phyloP scores from a whole-genome alignment of 2,888 invertebrate genomes.

The Linnaemya tessellans region DNA sequence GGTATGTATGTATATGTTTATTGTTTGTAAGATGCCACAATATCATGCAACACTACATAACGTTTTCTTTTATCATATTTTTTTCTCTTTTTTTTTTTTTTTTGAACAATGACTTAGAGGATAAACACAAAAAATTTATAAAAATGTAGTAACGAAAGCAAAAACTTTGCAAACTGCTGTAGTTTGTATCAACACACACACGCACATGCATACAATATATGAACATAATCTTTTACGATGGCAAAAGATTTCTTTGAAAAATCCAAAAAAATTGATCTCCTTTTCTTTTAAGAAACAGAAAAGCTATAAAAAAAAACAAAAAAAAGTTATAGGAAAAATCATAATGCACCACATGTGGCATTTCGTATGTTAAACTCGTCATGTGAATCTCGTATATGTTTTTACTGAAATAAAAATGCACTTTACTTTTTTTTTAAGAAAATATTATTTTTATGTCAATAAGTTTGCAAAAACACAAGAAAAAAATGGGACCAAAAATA shows the following conservation, averaged over 20 bases:
- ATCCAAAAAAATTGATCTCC: constrained; percentile 57
- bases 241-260: constrained; percentile 28
- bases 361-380: constrained; percentile 61
- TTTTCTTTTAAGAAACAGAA: constrained; percentile 41
- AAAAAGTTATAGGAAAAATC: constrained; percentile 18
- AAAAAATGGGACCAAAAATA: too few species aligned
- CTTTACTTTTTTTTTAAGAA: constrained; percentile 41
- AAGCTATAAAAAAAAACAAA: constrained; percentile 31
- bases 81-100: too few species aligned
- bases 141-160: not conserved
- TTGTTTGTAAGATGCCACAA: constrained; percentile 51
- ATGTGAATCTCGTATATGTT: constrained; percentile 56
- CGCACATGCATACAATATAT: constrained; percentile 8
- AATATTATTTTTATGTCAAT: constrained; percentile 15
- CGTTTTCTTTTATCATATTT: constrained; percentile 6
- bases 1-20: constrained; percentile 9
- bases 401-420: constrained; percentile 39
- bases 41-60: constrained; percentile 55
- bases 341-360: constrained; percentile 61
- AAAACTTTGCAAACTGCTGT: not conserved
- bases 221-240: not conserved
- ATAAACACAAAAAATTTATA: constrained; percentile 18
- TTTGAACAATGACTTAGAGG: constrained; percentile 45
- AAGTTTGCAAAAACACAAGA: not conserved
- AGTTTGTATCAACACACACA: too few species aligned